phyloP scores from a whole-genome alignment of 2,888 invertebrate species.

The Schrankia costaestrigalis region DNA sequence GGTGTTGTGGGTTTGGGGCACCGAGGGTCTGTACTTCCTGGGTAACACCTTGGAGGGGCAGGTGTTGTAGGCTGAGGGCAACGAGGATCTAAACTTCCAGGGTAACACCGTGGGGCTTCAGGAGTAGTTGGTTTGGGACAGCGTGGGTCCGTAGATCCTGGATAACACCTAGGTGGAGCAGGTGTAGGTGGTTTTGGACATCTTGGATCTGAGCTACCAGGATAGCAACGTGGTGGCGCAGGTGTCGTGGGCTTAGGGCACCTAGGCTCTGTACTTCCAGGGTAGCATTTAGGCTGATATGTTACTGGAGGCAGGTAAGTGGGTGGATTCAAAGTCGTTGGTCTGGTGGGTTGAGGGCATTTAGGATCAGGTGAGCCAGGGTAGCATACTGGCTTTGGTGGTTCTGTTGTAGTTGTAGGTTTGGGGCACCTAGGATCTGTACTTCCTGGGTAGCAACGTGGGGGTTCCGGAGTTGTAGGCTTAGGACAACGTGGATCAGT shows the following conservation, averaged over 20 bases:
- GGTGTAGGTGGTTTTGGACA: conserved; percentile 26
- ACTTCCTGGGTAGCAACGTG: conserved; percentile 37
- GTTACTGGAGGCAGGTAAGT: conserved; percentile 10
- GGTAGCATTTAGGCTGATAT: too few species aligned
- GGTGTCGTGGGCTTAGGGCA: conserved; percentile 35
- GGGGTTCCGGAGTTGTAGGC: conserved; percentile 29
- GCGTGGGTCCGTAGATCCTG: neutral
- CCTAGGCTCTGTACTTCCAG: conserved; percentile 45
- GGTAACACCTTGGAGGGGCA: conserved; percentile 30
- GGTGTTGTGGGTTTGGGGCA: conserved; percentile 27
- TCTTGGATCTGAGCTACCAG: conserved; percentile 36
- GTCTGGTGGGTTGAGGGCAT: conserved; percentile 43
- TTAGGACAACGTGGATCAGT: neutral
- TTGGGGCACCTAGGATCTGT: conserved; percentile 26
- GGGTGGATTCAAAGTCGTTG: conserved; percentile 13
- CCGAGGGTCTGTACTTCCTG: conserved; percentile 31
- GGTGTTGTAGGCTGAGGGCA: conserved; percentile 20
- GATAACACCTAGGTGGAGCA: conserved; percentile 5
- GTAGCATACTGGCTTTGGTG: conserved; percentile 30
- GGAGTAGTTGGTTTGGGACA: conserved; percentile 12
- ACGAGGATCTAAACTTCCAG: conserved; percentile 21
- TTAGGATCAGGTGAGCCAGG: conserved; percentile 49
- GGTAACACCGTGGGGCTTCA: conserved; percentile 21
- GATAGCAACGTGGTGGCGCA: conserved; percentile 26
- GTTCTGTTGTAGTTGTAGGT: conserved; percentile 19